Evolutionary conservation across 1,140 invertebrate genomes (phyloP).

Genomic region (Tetragnatha versicolor): DNA sequence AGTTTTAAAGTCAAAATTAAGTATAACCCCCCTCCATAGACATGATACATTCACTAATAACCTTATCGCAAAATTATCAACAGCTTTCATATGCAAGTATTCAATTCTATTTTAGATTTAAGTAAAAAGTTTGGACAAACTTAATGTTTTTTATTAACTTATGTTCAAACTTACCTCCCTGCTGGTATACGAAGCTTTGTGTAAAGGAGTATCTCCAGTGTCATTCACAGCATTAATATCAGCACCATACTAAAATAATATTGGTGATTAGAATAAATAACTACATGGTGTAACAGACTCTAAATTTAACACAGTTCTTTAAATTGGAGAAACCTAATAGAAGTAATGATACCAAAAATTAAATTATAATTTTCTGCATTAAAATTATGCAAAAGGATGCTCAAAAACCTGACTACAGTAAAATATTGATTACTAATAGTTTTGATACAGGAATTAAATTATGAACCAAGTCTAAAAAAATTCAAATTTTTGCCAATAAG

Average conservation of each 20-base stretch:
- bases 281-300: background rate
- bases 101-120: constrained; percentile 31
- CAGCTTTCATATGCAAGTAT: too few relatives aligned
- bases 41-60: too few relatives aligned
- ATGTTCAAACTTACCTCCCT: constrained; percentile 59
- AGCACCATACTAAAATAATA: constrained; percentile 63
- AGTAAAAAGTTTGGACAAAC: background rate
- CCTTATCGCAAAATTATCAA: too few relatives aligned
- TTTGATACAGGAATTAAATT: too few relatives aligned
- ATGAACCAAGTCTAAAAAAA: too few relatives aligned
- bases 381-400: background rate
- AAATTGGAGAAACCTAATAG: background rate
- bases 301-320: background rate
- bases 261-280: constrained; percentile 30
- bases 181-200: constrained; percentile 67
- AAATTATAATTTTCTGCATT: background rate
- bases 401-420: background rate
- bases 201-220: constrained; percentile 67
- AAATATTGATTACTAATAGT: too few relatives aligned
- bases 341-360: background rate
- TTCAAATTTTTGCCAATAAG: too few relatives aligned
- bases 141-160: background rate
- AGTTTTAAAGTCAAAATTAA: too few relatives aligned
- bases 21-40: too few relatives aligned
- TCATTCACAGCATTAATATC: constrained; percentile 66